Percentiles rank a stretch among this genome's conserved stretches.
Conservation (phyloP, 2,888 invertebrate genomes). For the Hedya salicella region DNA sequence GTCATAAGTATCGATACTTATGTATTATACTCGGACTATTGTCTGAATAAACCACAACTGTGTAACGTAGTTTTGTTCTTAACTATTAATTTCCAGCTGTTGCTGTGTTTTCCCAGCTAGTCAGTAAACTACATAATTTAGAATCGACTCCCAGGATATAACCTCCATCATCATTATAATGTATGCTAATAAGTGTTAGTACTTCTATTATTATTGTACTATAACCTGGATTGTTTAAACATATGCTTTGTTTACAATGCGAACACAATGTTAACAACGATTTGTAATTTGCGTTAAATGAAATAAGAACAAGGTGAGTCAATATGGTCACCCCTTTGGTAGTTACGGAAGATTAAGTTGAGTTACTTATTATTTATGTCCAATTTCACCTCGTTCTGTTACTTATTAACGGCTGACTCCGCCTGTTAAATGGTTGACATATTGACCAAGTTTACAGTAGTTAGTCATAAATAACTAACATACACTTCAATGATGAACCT, state of each 20-base stretch:
- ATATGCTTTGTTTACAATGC: background rate
- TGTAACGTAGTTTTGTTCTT: slow-evolving; percentile 1
- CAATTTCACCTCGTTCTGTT: no score
- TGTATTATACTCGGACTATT: background rate
- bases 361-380: no score
- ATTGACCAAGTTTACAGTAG: no score
- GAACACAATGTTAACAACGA: background rate
- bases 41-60: background rate
- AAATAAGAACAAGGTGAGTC: no score
- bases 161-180: background rate
- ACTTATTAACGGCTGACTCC: no score
- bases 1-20: no score
- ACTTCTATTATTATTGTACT: slow-evolving; percentile 6
- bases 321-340: no score
- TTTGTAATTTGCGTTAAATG: background rate
- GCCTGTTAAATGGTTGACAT: no score
- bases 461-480: no score
- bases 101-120: slow-evolving; percentile 27
- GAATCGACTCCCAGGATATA: slow-evolving; percentile 34
- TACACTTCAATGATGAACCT: no score
- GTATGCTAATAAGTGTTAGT: slow-evolving; percentile 4
- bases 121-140: slow-evolving; percentile 54
- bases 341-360: no score
- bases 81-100: slow-evolving; percentile 23
- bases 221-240: background rate